Evolutionary conservation across 2,888 invertebrate genomes (phyloP).

Genomic region (Stenichneumon culpator): DNA sequence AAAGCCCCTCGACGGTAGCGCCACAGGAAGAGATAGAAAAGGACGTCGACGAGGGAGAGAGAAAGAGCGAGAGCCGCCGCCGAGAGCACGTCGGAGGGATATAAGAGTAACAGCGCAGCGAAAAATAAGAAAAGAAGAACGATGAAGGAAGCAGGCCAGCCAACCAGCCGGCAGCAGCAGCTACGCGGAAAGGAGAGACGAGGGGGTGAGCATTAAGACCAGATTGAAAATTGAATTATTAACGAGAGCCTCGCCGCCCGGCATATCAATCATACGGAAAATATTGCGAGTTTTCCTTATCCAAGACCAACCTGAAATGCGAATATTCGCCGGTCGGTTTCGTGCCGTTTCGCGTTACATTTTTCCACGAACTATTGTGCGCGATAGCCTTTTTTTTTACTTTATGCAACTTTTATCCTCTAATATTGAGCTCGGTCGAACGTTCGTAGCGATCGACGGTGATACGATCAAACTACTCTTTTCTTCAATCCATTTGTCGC

Average conservation of each 20-base stretch:
- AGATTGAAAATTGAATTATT: slow-evolving; percentile 81
- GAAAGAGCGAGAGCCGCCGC: not conserved
- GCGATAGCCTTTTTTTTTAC: not conserved
- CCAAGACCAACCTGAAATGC: slow-evolving; percentile 63
- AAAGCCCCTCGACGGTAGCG: slow-evolving; percentile 20
- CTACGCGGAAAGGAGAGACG: slow-evolving; percentile 8
- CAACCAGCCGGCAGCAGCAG: not conserved
- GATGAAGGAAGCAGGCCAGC: slow-evolving; percentile 1
- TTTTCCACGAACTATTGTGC: slow-evolving; percentile 16
- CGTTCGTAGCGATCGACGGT: not conserved
- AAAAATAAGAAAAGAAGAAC: slow-evolving; percentile 7
- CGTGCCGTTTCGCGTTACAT: slow-evolving; percentile 20
- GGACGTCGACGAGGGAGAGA: slow-evolving; percentile 20
- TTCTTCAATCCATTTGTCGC: not conserved
- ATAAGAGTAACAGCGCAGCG: slow-evolving; percentile 48
- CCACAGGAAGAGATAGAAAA: slow-evolving; percentile 5
- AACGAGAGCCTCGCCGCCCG: slow-evolving; percentile 74
- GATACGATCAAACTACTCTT: not conserved
- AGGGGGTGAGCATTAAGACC: slow-evolving; percentile 72
- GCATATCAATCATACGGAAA: slow-evolving; percentile 79
- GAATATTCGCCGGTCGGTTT: slow-evolving; percentile 60
- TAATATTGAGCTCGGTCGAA: not conserved
- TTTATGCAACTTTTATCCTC: slow-evolving; percentile 10
- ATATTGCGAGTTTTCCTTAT: slow-evolving; percentile 73
- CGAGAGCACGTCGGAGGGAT: slow-evolving; percentile 47